A percentile compares a stretch with the other conserved stretches of the same genome.
Evolutionary conservation across 2,797 vertebrate species (phyloP).

Genomic region (Sebastes cheni): DNA sequence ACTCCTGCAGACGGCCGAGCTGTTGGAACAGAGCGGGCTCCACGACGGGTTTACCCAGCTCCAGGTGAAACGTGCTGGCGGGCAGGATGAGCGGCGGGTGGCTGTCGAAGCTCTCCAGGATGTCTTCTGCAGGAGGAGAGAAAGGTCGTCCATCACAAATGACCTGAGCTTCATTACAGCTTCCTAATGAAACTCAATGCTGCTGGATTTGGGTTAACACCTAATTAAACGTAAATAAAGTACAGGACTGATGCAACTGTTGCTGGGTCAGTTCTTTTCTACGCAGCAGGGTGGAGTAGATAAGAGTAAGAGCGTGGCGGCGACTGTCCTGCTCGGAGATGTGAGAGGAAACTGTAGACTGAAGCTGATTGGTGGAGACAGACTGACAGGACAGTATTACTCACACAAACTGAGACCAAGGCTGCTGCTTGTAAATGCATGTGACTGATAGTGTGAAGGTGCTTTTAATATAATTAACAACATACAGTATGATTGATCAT

Average conservation of each 20-base stretch:
- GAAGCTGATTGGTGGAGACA: slow-evolving; percentile 41
- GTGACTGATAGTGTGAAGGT: too few relatives aligned
- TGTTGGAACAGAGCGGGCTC: slow-evolving; percentile 75
- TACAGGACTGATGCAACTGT: neutral
- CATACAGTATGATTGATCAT: neutral
- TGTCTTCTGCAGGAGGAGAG: slow-evolving; percentile 70
- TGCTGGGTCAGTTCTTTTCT: neutral
- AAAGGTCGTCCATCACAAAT: neutral
- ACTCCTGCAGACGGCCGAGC: slow-evolving; percentile 70
- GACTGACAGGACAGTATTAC: slow-evolving; percentile 19
- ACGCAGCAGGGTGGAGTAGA: neutral
- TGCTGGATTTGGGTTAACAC: slow-evolving; percentile 1
- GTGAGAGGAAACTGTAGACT: neutral
- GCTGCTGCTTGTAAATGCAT: neutral
- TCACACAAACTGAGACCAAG: neutral
- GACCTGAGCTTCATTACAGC: neutral
- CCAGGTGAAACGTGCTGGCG: slow-evolving; percentile 77
- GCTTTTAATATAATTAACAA: neutral
- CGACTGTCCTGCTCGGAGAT: neutral
- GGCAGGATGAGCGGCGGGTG: slow-evolving; percentile 86
- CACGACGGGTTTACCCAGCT: slow-evolving; percentile 73
- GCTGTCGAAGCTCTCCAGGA: slow-evolving; percentile 84
- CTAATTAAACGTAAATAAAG: slow-evolving; percentile 25
- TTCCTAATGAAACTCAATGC: slow-evolving; percentile 5
- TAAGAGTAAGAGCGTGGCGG: neutral